Conservation (phyloP, 1,140 invertebrate species). For the Drosophila mauritiana region DNA sequence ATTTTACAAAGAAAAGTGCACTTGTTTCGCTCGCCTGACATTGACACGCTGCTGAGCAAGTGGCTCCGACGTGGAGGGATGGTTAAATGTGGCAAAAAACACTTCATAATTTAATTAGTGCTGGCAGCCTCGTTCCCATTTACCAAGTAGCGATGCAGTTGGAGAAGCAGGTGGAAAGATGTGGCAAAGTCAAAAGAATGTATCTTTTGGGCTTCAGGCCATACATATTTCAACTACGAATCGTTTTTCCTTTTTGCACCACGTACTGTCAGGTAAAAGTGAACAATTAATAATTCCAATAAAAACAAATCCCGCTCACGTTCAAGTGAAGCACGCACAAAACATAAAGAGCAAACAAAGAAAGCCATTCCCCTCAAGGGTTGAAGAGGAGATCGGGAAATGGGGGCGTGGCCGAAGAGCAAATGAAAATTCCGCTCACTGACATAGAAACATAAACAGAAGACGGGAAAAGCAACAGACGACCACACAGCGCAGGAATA, state of each 20-base stretch:
- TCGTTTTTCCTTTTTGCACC: no score
- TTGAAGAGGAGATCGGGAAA: neutral
- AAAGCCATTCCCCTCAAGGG: constrained; percentile 28
- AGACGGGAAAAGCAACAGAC: neutral
- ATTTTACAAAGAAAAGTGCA: neutral
- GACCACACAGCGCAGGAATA: constrained; percentile 16
- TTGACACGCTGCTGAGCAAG: neutral
- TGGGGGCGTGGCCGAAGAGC: constrained; percentile 1
- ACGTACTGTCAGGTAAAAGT: neutral
- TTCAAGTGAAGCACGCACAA: constrained; percentile 17
- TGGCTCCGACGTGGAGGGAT: neutral
- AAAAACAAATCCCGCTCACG: constrained; percentile 68
- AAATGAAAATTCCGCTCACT: constrained; percentile 30
- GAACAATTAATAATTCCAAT: constrained; percentile 65
- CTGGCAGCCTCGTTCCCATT: constrained; percentile 62
- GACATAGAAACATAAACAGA: constrained; percentile 27
- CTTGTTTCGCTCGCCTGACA: constrained; percentile 30
- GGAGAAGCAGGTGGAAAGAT: constrained; percentile 21
- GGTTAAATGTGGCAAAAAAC: constrained; percentile 72
- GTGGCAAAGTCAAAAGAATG: neutral
- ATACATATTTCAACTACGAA: neutral
- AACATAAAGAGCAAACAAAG: constrained; percentile 5
- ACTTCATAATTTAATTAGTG: constrained; percentile 82
- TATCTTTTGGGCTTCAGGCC: neutral
- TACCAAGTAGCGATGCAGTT: neutral